These are phyloP conservation scores for Pachyuromys duprasi DNA, from an alignment of 2,797 vertebrate genomes.

Conservation along the genomic window DNA sequence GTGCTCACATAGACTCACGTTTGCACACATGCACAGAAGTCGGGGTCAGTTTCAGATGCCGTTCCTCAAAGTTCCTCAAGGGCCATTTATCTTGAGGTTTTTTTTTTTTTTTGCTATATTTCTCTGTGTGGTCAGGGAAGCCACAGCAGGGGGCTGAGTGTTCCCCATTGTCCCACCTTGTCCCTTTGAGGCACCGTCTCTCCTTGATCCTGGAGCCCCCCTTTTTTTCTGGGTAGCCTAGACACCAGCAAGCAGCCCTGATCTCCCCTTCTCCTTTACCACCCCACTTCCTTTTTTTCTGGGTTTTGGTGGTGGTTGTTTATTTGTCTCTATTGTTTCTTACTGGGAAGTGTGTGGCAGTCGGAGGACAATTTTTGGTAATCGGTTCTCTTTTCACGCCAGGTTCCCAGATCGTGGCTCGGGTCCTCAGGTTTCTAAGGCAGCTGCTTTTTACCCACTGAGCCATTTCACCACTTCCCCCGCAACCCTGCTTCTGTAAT, in stretches of 20 bases:
- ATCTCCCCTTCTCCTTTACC: background rate
- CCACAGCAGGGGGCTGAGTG: background rate
- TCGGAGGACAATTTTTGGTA: background rate
- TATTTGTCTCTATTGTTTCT: background rate
- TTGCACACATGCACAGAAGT: background rate
- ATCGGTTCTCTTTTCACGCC: background rate
- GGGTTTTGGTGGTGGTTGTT: background rate
- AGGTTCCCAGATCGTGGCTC: background rate
- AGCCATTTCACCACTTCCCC: background rate
- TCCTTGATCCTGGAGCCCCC: background rate
- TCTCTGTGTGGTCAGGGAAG: background rate
- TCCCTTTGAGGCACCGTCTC: background rate
- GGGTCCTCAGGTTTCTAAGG: background rate
- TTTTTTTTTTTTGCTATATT: background rate
- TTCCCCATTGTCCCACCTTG: too few species aligned
- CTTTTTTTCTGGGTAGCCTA: background rate
- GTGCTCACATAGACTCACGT: background rate
- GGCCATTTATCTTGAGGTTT: too few species aligned
- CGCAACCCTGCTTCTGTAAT: background rate
- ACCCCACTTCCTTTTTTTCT: background rate
- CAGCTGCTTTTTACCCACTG: background rate
- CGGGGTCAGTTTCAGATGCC: background rate
- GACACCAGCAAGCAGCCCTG: background rate
- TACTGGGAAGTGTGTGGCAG: too few species aligned
- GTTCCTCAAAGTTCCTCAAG: too few species aligned